Percentiles rank a stretch among this genome's conserved stretches.
These are phyloP conservation scores for Diadophis punctatus DNA, from an alignment of 2,113 vertebrate genomes.

Conservation along the genomic window DNA sequence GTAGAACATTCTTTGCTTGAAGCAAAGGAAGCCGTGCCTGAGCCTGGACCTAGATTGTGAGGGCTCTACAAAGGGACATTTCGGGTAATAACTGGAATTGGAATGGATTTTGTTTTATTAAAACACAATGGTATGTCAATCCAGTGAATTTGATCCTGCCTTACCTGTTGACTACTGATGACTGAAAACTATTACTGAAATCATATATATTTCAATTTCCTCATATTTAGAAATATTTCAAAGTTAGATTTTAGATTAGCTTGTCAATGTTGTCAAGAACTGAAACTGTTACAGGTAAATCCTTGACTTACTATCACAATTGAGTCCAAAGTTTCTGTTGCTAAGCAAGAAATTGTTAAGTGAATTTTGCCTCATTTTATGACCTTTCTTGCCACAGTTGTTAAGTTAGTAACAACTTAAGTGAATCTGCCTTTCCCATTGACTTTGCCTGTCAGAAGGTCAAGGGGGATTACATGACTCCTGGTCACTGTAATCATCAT, in stretches of 20 bases:
- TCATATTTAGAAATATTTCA: not conserved
- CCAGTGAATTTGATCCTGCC: not conserved
- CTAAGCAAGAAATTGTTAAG: not conserved
- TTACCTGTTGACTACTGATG: not conserved
- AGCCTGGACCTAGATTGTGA: not conserved
- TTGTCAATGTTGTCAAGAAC: not conserved
- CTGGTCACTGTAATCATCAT: not conserved
- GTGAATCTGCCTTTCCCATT: not conserved
- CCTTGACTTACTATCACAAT: not conserved
- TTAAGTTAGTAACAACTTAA: not conserved
- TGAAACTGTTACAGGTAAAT: not conserved
- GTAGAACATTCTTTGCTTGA: too few species aligned
- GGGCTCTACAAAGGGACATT: too few species aligned
- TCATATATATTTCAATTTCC: not conserved
- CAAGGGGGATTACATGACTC: not conserved
- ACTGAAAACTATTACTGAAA: not conserved
- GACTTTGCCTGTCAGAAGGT: not conserved
- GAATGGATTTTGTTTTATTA: not conserved
- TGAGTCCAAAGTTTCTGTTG: not conserved
- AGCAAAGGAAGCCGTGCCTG: not conserved
- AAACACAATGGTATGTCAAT: not conserved
- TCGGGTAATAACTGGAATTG: not conserved
- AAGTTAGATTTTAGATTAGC: not conserved
- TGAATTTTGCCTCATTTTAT: not conserved
- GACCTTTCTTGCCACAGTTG: not conserved